Conservation (phyloP, 2,888 invertebrate species). For the Tuta absoluta region DNA sequence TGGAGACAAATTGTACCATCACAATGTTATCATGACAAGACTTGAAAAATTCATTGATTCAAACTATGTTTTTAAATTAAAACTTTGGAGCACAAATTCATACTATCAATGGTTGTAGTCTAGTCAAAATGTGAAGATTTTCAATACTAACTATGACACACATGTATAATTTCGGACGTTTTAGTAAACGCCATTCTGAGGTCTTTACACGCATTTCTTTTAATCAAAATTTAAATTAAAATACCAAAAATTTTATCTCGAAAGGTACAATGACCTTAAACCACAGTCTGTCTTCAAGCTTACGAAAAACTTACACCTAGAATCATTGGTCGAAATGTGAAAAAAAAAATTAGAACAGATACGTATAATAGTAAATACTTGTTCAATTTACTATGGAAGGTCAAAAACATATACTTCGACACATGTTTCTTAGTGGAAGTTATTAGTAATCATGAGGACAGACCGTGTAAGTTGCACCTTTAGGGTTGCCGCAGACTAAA, state of each 20-base stretch:
- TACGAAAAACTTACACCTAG: no score
- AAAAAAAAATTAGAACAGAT: no score
- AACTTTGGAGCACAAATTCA: constrained; percentile 1
- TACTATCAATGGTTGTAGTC: background rate
- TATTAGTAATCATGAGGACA: no score
- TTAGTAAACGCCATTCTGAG: constrained; percentile 3
- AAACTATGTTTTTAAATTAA: background rate
- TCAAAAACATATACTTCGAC: no score
- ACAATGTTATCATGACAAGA: background rate
- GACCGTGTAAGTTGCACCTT: no score
- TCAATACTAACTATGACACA: background rate
- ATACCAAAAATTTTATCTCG: background rate
- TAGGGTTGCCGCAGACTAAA: no score
- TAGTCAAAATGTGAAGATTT: background rate
- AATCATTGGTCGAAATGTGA: no score
- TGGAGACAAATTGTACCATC: background rate
- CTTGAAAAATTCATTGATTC: background rate
- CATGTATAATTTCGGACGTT: background rate
- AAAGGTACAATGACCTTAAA: no score
- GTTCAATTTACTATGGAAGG: no score
- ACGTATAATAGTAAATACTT: no score
- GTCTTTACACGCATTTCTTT: background rate
- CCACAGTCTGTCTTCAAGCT: no score
- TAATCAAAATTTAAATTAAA: background rate
- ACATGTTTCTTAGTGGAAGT: no score